These are phyloP conservation scores for Spodoptera picta DNA, from an alignment of 2,888 invertebrate species.

Conservation along the genomic window DNA sequence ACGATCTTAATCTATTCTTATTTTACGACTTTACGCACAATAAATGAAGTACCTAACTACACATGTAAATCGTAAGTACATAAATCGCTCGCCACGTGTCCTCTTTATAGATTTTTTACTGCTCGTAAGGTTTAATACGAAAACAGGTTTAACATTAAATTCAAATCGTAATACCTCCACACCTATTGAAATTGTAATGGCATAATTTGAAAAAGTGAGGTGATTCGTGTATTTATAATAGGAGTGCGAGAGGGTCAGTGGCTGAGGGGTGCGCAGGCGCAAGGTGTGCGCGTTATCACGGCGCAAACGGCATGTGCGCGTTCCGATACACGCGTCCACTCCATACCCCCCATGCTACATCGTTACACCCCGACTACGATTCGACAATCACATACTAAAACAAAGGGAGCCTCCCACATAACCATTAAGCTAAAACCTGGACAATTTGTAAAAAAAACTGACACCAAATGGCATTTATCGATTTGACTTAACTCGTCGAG, in stretches of 20 bases:
- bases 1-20: not conserved
- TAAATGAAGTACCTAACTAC: conserved; percentile 31
- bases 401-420: conserved; percentile 71
- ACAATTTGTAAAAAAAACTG: conserved; percentile 62
- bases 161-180: conserved; percentile 22
- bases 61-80: conserved; percentile 14
- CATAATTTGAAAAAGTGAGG: conserved; percentile 55
- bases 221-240: conserved; percentile 59
- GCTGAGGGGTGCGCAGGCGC: conserved; percentile 78
- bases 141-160: conserved; percentile 46
- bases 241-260: conserved; percentile 78
- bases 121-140: conserved; percentile 26
- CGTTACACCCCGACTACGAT: conserved; percentile 65
- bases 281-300: conserved; percentile 87
- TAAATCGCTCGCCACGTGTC: conserved; percentile 48
- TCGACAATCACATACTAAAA: conserved; percentile 72
- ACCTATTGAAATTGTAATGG: conserved; percentile 43
- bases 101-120: conserved; percentile 22
- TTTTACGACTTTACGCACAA: conserved; percentile 33
- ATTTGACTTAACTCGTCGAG: no score
- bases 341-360: conserved; percentile 66
- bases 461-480: conserved; percentile 66
- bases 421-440: conserved; percentile 61
- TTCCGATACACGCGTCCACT: conserved; percentile 80
- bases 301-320: conserved; percentile 82